Evolutionary conservation across 2,797 vertebrate genomes (phyloP).

Genomic region (Neosilurus hyrtlii): DNA sequence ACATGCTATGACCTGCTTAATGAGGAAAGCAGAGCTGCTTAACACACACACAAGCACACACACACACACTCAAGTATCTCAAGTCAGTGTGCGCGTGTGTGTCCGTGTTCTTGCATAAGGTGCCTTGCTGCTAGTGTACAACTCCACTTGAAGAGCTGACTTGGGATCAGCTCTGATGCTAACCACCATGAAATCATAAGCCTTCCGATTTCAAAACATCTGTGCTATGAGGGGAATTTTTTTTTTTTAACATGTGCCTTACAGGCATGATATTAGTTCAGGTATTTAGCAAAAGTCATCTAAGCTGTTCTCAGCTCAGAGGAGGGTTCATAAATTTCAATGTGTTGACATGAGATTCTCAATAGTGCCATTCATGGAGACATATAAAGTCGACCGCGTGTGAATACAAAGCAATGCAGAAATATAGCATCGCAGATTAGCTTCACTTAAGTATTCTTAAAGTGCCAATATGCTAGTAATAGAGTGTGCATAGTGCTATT

Average conservation of each 20-base stretch:
- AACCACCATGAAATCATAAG: neutral
- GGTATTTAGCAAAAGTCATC: neutral
- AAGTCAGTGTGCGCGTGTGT: neutral
- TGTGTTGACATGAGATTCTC: constrained; percentile 29
- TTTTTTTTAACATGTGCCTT: neutral
- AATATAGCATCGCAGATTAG: neutral
- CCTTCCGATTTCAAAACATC: constrained; percentile 7
- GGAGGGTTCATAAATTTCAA: neutral
- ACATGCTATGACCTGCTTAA: constrained; percentile 44
- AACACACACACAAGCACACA: constrained; percentile 9
- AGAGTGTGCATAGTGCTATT: neutral
- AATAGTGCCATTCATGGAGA: constrained; percentile 37
- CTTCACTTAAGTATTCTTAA: neutral
- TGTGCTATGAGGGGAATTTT: neutral
- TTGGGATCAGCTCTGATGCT: constrained; percentile 6
- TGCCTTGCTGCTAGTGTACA: neutral
- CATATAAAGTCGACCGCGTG: too few species aligned
- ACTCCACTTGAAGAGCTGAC: neutral
- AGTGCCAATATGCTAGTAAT: neutral
- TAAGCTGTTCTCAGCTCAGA: neutral
- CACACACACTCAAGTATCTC: neutral
- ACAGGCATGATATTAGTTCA: neutral
- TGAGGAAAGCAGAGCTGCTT: constrained; percentile 39
- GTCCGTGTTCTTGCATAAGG: neutral
- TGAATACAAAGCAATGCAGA: neutral